Base-by-base conservation (phyloP, 2,797 vertebrate genomes). In the Hippoglossus hippoglossus region DNA sequence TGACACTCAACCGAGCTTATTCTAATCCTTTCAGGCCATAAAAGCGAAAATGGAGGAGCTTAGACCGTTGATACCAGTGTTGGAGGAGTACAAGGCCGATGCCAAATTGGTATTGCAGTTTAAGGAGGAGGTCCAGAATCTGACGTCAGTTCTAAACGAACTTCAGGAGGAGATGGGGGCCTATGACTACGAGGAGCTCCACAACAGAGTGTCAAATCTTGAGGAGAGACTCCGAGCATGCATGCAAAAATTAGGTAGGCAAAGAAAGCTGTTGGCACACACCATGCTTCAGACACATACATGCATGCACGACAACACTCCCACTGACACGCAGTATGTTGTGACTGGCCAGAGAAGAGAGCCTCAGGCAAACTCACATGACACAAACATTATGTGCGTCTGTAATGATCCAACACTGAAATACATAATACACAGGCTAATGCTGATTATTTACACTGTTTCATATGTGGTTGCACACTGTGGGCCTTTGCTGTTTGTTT, bases 241-340 rank as follows among this genome's bases (percentile, higher is more conserved):
- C 97, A 99, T 99, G 98, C 97, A 98, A 97, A 99, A 99, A 97
- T 98, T 99, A 96, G 98, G 97, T 99, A 99, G 96, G 97, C 95
- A 93, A 94, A 94, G 94, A 93, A 87, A 92, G 87, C 87, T 86
- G 81, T 82, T 83, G 83, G 73, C 89, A 88, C 89, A 90, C 89
- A 92, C 87, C 71, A 72, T 79, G 52, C 71, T 73, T 63, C 71
- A 80, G 79, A 86, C 86, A 87, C 28, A 85, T 75, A 87, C 28
- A 85, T 75, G 78, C 82, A 84, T 73, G 62, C 53, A 82, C 44
- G 44, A 46, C 44, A 18, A 46, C 69, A 80, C 59, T 22, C 68
- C 62, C 77, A 80, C 67, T 67, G 71, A 87, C 67, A 73, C 39
- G 18, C 60, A 75, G 46, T 68, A 46, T 78, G 71, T 28, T 67